Conservation (phyloP, 2,797 vertebrate species). For the Sarcoramphus papa region DNA sequence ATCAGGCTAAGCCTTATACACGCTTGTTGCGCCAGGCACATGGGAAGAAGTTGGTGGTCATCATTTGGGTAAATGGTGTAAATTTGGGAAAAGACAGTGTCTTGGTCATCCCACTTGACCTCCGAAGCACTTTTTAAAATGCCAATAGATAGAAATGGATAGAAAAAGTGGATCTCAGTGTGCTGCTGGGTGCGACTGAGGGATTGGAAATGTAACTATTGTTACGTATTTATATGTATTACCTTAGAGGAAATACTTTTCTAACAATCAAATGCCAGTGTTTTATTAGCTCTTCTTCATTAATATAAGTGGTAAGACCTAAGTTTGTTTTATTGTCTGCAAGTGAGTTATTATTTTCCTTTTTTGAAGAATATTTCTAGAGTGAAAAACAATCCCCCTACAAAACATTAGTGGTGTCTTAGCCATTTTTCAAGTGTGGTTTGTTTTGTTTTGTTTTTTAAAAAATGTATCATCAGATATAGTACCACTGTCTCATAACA, state of each 20-base stretch:
- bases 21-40: not conserved
- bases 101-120: not conserved
- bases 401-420: not conserved
- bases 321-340: not conserved
- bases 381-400: not conserved
- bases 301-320: not conserved
- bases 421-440: not conserved
- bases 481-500: not conserved
- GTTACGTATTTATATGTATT: not conserved
- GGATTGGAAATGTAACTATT: not conserved
- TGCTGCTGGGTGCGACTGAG: not conserved
- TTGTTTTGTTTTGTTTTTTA: not conserved
- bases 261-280: not conserved
- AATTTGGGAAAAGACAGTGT: not conserved
- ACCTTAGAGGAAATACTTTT: not conserved
- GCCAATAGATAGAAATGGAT: not conserved
- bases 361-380: not conserved
- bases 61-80: not conserved
- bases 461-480: not conserved
- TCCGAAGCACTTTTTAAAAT: not conserved
- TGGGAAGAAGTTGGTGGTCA: not conserved
- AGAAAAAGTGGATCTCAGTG: not conserved
- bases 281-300: not conserved
- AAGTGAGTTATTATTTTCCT: not conserved
- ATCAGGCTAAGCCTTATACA: not conserved